phyloP scores from a whole-genome alignment of 53 echinoderm and acorn worm genomes.

The Stichopus horrens region DNA sequence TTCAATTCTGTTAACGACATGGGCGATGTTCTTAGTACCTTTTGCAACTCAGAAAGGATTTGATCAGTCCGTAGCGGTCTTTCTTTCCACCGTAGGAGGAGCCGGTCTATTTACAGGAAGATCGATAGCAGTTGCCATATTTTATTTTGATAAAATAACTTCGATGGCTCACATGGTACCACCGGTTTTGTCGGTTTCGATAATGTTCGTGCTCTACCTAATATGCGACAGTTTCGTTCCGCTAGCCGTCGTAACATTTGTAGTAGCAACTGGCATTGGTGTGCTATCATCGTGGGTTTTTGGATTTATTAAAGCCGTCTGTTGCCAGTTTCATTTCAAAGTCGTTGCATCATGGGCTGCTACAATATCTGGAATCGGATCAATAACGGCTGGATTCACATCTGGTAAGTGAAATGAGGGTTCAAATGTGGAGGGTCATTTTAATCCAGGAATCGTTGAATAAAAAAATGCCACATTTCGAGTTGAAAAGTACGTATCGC shows the following conservation, averaged over 20 bases:
- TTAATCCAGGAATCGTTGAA: too few relatives aligned
- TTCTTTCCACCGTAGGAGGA: neutral
- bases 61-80: neutral
- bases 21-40: conserved; percentile 2
- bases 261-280: neutral
- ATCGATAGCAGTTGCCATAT: neutral
- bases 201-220: neutral
- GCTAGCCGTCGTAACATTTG: neutral
- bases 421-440: too few relatives aligned
- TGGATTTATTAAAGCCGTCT: neutral
- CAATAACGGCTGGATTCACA: neutral
- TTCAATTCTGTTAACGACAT: neutral
- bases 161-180: neutral
- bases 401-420: neutral
- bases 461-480: too few relatives aligned
- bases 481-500: too few relatives aligned
- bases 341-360: neutral
- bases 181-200: neutral
- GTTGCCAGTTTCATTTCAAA: neutral
- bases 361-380: neutral
- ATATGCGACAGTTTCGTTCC: neutral
- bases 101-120: neutral
- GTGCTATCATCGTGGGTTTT: neutral
- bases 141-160: neutral
- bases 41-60: neutral